Evolutionary conservation across 2,113 vertebrate genomes (phyloP).

Genomic region (Forbesichthys papilliferus): DNA sequence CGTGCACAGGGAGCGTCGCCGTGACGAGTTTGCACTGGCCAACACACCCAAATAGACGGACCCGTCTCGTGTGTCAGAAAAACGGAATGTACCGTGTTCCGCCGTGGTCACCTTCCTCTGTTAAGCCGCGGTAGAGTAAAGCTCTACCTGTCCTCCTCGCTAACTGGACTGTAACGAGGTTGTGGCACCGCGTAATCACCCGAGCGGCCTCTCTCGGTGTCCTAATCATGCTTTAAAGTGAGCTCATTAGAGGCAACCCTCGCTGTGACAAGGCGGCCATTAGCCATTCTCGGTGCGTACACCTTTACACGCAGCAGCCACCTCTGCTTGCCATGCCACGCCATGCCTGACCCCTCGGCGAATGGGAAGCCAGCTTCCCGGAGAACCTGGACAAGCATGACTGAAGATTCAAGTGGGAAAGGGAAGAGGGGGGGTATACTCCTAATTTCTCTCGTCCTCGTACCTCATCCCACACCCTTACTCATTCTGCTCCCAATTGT

Average conservation of each 20-base stretch:
- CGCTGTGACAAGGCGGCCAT: slow-evolving; percentile 28
- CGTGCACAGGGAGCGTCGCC: too few species aligned
- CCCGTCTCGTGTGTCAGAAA: background rate
- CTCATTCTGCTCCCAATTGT: background rate
- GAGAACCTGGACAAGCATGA: slow-evolving; percentile 48
- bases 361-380: slow-evolving; percentile 45
- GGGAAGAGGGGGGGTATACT: slow-evolving; percentile 13
- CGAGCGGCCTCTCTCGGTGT: slow-evolving; percentile 8
- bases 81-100: background rate
- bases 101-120: too few species aligned
- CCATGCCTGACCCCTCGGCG: slow-evolving; percentile 39
- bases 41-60: background rate
- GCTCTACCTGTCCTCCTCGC: background rate
- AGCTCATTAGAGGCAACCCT: slow-evolving; percentile 46
- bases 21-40: background rate
- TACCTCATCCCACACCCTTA: background rate
- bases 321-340: slow-evolving; percentile 45
- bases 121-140: too few species aligned
- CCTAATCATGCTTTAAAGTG: slow-evolving; percentile 42
- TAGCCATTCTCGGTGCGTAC: slow-evolving; percentile 11
- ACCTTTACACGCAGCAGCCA: background rate
- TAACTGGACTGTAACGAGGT: slow-evolving; percentile 10
- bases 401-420: slow-evolving; percentile 14
- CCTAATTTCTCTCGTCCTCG: background rate
- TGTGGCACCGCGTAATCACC: slow-evolving; percentile 24